Conservation (phyloP, 1,140 invertebrate genomes). For the Leptestheria dahalacensis region DNA sequence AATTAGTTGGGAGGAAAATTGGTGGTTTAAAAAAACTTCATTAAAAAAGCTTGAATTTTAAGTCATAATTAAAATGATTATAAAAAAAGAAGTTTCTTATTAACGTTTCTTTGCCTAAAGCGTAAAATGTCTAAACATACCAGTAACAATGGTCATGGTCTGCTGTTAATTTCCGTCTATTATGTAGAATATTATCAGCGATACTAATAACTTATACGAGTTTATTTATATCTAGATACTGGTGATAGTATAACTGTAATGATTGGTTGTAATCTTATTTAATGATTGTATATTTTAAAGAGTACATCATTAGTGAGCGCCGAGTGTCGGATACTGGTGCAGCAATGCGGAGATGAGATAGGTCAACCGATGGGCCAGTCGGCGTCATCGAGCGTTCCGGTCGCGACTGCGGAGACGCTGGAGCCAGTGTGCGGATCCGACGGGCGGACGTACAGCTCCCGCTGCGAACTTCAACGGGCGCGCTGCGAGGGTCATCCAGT, state of each 20-base stretch:
- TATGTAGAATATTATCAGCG: too few species aligned
- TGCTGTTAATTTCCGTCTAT: too few species aligned
- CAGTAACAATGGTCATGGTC: too few species aligned
- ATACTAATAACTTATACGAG: too few species aligned
- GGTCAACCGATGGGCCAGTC: slow-evolving; percentile 1
- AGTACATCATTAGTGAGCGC: slow-evolving; percentile 1
- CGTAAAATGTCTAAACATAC: too few species aligned
- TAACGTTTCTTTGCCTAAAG: too few species aligned
- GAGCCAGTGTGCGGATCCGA: slow-evolving; percentile 62
- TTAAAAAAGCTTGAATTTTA: too few species aligned
- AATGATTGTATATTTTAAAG: slow-evolving; percentile 1
- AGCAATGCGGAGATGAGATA: slow-evolving; percentile 14
- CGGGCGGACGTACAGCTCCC: slow-evolving; percentile 55
- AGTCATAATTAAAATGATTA: too few species aligned
- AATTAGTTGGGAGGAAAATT: too few species aligned
- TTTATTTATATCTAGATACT: too few species aligned
- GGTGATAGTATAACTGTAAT: background rate
- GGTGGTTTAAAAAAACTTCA: too few species aligned
- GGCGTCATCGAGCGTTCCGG: background rate
- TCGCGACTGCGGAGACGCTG: slow-evolving; percentile 1
- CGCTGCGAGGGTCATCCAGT: slow-evolving; percentile 52
- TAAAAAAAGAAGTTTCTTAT: too few species aligned
- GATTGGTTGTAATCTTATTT: background rate
- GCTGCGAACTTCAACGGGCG: slow-evolving; percentile 54
- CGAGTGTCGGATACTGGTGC: slow-evolving; percentile 10